phyloP scores from a whole-genome alignment of 2,113 vertebrate genomes.

The Sinocyclocheilus anophthalmus region DNA sequence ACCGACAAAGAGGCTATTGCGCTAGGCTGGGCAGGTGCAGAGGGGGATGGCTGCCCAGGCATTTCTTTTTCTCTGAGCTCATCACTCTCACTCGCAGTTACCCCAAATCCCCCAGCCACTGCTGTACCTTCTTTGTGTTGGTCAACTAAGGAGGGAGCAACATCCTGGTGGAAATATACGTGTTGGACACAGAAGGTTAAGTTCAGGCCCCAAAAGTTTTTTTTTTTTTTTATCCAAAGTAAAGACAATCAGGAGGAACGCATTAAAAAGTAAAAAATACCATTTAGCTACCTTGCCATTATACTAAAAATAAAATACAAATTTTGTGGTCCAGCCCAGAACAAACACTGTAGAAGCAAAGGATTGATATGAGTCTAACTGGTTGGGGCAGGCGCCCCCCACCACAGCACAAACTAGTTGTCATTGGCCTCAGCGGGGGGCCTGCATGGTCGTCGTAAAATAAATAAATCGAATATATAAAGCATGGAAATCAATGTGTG shows the following conservation, averaged over 20 bases:
- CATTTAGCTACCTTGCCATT: neutral
- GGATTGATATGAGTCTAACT: constrained; percentile 60
- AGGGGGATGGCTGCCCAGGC: constrained; percentile 60
- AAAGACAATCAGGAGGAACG: neutral
- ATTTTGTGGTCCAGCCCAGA: neutral
- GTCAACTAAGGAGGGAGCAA: constrained; percentile 61
- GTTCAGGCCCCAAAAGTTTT: neutral
- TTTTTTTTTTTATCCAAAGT: constrained; percentile 2
- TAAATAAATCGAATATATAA: neutral
- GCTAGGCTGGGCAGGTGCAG: constrained; percentile 58
- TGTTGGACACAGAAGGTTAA: neutral
- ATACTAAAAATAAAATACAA: neutral
- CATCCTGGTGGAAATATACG: constrained; percentile 66
- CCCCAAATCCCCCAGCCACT: constrained; percentile 62
- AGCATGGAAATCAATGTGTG: too few species aligned
- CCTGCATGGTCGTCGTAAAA: constrained; percentile 70
- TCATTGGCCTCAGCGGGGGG: constrained; percentile 73
- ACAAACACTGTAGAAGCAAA: neutral
- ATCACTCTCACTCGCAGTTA: constrained; percentile 58
- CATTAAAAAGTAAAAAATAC: too few species aligned
- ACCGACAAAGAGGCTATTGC: constrained; percentile 61
- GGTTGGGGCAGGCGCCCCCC: too few species aligned
- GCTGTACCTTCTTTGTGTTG: constrained; percentile 68
- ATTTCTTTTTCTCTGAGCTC: constrained; percentile 65
- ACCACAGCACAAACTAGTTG: constrained; percentile 66